These are phyloP conservation scores for Phymorhynchus buccinoides DNA, from an alignment of 1,140 invertebrate species.

Conservation along the genomic window DNA sequence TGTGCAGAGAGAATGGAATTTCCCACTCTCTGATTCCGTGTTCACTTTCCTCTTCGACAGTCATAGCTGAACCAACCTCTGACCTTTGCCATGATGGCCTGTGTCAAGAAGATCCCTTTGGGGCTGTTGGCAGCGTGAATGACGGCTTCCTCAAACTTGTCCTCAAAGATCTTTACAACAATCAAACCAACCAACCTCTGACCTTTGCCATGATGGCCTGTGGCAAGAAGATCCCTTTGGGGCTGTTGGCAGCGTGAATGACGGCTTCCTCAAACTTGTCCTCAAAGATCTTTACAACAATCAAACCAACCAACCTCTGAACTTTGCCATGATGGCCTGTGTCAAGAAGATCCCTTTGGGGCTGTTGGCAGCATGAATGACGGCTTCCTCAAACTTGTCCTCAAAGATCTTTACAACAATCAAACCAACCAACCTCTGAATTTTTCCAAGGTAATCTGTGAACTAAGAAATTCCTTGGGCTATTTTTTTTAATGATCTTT, in stretches of 20 bases:
- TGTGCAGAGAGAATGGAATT: no score
- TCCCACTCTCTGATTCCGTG: no score
- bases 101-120: slow-evolving; percentile 70
- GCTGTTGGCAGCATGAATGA: slow-evolving; percentile 72
- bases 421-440: no score
- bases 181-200: no score
- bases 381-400: slow-evolving; percentile 71
- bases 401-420: slow-evolving; percentile 73
- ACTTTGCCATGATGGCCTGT: slow-evolving; percentile 69
- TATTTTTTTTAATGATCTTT: not conserved
- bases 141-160: slow-evolving; percentile 71
- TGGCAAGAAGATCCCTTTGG: no score
- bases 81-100: slow-evolving; percentile 70
- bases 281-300: no score
- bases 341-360: slow-evolving; percentile 72
- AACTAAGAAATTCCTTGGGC: not conserved
- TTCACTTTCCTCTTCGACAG: no score
- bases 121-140: slow-evolving; percentile 73
- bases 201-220: no score
- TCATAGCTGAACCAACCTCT: slow-evolving; percentile 68
- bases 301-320: slow-evolving; percentile 64
- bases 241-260: slow-evolving; percentile 72
- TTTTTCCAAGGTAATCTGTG: slow-evolving; percentile 70
- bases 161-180: slow-evolving; percentile 72
- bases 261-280: slow-evolving; percentile 73